phyloP scores from a whole-genome alignment of 2,797 vertebrate genomes.

The Tragelaphus oryx region DNA sequence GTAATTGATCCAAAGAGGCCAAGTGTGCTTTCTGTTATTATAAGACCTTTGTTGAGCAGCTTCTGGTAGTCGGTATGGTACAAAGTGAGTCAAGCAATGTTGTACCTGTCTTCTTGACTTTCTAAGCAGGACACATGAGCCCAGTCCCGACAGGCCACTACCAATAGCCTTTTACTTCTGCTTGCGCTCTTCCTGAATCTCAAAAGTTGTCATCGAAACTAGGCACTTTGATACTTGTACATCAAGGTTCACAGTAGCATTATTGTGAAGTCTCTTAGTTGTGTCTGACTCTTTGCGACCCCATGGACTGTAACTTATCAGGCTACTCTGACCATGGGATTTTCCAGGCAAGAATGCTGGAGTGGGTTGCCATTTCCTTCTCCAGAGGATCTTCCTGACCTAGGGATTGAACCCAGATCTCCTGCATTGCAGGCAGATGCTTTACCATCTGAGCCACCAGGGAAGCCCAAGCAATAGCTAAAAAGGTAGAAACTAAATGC shows the following conservation, averaged over 20 bases:
- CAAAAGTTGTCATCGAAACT: neutral
- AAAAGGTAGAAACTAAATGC: neutral
- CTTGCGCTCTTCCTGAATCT: neutral
- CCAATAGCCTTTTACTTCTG: neutral
- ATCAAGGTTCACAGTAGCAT: neutral
- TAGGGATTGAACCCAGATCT: no score
- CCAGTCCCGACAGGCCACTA: neutral
- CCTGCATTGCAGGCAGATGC: no score
- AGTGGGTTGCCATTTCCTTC: no score
- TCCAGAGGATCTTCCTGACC: no score
- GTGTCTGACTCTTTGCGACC: no score
- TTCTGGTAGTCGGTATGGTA: neutral
- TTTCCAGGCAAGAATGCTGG: no score
- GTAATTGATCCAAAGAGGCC: constrained; percentile 20
- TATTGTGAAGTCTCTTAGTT: no score
- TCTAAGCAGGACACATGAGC: neutral
- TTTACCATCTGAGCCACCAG: no score
- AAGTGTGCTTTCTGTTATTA: neutral
- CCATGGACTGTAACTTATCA: no score
- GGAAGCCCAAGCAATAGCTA: neutral
- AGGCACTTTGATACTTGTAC: neutral
- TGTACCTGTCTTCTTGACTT: neutral
- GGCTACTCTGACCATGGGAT: no score
- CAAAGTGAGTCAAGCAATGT: neutral
- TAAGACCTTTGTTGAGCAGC: neutral